Conservation (phyloP, 2,888 invertebrate genomes). For the Endotricha flammealis region DNA sequence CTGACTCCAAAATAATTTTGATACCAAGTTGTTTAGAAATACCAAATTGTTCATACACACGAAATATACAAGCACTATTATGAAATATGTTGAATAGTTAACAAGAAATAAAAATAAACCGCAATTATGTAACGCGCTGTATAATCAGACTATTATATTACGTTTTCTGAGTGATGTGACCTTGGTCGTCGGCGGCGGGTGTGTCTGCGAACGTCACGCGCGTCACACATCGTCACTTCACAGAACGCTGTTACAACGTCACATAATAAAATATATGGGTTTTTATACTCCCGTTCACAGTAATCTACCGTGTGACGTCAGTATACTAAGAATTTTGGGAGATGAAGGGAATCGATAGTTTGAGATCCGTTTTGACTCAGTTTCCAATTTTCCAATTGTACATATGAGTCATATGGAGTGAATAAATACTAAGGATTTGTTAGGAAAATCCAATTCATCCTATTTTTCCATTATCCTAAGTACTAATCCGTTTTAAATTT, state of each 20-base stretch:
- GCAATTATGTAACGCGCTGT: conserved; percentile 39
- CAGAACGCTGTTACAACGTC: conserved; percentile 27
- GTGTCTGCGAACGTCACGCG: conserved; percentile 20
- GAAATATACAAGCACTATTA: no score
- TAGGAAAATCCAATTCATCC: conserved; percentile 1
- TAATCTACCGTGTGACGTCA: conserved; percentile 28
- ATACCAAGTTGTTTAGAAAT: no score
- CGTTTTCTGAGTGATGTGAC: conserved; percentile 37
- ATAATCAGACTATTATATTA: conserved; percentile 42
- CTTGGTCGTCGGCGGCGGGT: conserved; percentile 30
- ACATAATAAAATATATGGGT: conserved; percentile 25
- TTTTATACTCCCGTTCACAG: conserved; percentile 20
- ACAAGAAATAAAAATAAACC: conserved; percentile 27
- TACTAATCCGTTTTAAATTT: no score
- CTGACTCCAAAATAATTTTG: no score
- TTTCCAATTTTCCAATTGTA: conserved; percentile 5
- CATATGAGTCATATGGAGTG: not conserved
- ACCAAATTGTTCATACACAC: no score
- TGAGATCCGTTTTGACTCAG: conserved; percentile 2
- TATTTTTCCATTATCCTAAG: not conserved
- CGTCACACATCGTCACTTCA: conserved; percentile 30
- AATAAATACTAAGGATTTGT: not conserved
- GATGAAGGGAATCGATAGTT: conserved; percentile 6
- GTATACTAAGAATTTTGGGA: conserved; percentile 1
- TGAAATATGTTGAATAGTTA: conserved; percentile 2